A percentile compares a stretch with the other conserved stretches of the same genome.
These are phyloP conservation scores for Scolopax bukidnonensis DNA, from an alignment of 2,797 vertebrate genomes.

Conservation along the genomic window DNA sequence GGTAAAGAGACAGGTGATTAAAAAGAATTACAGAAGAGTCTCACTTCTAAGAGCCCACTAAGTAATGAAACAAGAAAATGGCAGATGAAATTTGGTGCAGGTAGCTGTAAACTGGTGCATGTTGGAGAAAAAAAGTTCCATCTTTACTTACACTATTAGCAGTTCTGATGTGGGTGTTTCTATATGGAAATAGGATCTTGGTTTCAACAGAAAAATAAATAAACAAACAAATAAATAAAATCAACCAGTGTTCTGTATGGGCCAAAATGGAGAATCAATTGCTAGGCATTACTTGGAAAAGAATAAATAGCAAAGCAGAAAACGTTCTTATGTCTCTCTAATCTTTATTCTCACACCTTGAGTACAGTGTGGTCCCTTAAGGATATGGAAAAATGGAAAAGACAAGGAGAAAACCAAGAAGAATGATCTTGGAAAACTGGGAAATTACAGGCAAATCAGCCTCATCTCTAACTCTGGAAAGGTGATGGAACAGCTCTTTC, in stretches of 20 bases:
- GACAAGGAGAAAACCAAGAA: not conserved
- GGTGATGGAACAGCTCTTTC: not conserved
- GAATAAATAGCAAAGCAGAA: not conserved
- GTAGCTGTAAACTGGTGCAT: not conserved
- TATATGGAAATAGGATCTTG: not conserved
- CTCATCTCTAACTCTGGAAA: not conserved
- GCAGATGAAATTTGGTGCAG: not conserved
- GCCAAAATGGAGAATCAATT: not conserved
- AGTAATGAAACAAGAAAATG: not conserved
- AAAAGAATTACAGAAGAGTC: not conserved
- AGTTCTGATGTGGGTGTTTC: not conserved
- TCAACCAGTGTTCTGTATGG: not conserved
- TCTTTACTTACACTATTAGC: not conserved
- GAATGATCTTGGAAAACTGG: not conserved
- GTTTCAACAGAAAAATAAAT: not conserved
- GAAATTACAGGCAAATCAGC: not conserved
- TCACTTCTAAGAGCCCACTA: not conserved
- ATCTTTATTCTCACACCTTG: not conserved
- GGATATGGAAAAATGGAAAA: not conserved
- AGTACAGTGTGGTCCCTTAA: not conserved
- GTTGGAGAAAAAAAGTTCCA: not conserved
- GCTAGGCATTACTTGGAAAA: not conserved
- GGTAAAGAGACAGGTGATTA: not conserved
- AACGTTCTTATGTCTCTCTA: not conserved
- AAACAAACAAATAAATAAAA: not conserved